Evolutionary conservation across 2,888 invertebrate species (phyloP), one percentile per base, ranked within the genome.

Genomic region (Cynaeus angustus): DNA sequence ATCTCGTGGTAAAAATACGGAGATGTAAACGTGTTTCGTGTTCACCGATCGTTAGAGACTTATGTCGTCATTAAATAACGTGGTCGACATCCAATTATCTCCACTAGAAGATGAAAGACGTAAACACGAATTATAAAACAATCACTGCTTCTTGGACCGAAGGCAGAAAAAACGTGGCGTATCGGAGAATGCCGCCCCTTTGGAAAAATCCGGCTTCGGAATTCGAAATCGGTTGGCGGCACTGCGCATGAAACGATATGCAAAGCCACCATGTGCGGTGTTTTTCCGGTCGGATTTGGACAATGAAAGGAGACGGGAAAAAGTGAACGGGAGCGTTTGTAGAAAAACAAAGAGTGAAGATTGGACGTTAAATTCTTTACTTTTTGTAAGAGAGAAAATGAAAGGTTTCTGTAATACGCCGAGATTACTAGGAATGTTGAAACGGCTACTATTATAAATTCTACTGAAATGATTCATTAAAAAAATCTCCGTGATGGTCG

Each of bases 41-140:
- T 73, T 72, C 66, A 70, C 65, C 75, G 78, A 78, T 80, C 80
- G 77, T 80, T 80, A 80, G 72, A 71, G 74, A 73, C 74, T 77
- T 72, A 75, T 74, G 76, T 75, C 74, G 77, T 76, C 78, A 78
- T 80, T 78, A 80, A 74, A 75, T 76, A 76, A 74, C 75, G 76
- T 74, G 72, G 74, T 76, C 75, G 75, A 77, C 76, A 76, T 74
- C 76, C 77, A 79, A 80, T 80, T 80, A 79, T 78, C 77, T 70
- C 33, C 74, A 77, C 72, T 73, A 73, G 73, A 73, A 76, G 74
- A 76, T 76, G 74, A 73, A 66, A 70, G 72, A 72, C 70, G 67
- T 74, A 77, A 74, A 72, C 75, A 73, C 71, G 72, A 77, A 77
- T 79, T 79, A 78, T 78, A 78, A 78, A 74, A 77, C 78, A 76